Conservation (phyloP, 2,888 invertebrate genomes). For the Heliconius charithonia region DNA sequence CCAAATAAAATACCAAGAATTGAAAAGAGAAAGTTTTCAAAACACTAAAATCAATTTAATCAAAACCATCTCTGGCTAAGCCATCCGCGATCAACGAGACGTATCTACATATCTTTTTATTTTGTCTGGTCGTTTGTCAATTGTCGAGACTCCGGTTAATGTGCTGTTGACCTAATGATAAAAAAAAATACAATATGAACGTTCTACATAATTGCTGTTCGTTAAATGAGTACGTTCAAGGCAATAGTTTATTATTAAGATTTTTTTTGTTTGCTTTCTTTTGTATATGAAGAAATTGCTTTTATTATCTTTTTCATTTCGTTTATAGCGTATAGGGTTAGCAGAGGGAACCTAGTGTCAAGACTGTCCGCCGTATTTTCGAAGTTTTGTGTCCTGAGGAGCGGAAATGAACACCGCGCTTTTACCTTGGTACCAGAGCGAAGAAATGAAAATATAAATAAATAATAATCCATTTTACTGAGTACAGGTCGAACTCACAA, state of each 20-base stretch:
- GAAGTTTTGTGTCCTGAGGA: too few species aligned
- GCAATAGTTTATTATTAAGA: neutral
- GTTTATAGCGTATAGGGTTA: too few species aligned
- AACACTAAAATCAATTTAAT: constrained; percentile 34
- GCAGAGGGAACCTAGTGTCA: too few species aligned
- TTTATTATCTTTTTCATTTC: neutral
- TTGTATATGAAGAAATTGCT: constrained; percentile 4
- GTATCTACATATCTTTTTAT: constrained; percentile 54
- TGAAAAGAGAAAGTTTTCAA: constrained; percentile 7
- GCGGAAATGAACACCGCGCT: too few species aligned
- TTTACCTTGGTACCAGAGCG: too few species aligned
- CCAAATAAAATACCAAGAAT: constrained; percentile 1
- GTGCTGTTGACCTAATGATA: constrained; percentile 56
- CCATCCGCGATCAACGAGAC: constrained; percentile 53
- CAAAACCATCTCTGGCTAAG: constrained; percentile 37
- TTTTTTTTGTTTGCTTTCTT: neutral
- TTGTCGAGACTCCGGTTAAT: constrained; percentile 53
- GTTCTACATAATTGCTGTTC: constrained; percentile 30
- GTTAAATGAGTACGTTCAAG: constrained; percentile 14
- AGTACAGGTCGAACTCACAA: too few species aligned
- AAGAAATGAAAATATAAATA: too few species aligned
- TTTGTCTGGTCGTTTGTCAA: constrained; percentile 68
- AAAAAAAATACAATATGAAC: constrained; percentile 37
- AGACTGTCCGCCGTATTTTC: too few species aligned
- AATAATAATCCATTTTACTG: too few species aligned